A percentile compares a stretch with the other conserved stretches of the same genome.
Evolutionary conservation across 1,140 invertebrate genomes (phyloP).

Genomic region (Melanaphis sacchari): DNA sequence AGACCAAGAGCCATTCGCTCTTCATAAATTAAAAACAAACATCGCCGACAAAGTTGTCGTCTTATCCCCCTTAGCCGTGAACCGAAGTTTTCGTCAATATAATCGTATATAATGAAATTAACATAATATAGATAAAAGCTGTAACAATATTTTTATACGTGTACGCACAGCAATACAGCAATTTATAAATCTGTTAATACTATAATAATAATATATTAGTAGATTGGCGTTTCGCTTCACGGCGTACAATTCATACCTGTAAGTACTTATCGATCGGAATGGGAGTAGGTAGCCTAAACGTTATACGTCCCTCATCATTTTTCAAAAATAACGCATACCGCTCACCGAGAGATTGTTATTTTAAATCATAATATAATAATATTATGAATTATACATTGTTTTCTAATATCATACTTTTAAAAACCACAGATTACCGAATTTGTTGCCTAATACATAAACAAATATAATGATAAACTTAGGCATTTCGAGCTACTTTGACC

Average conservation of each 20-base stretch:
- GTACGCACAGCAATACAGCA: neutral
- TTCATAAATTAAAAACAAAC: constrained; percentile 42
- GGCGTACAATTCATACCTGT: neutral
- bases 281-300: neutral
- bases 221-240: neutral
- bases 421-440: neutral
- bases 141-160: neutral
- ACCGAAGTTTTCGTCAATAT: neutral
- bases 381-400: neutral
- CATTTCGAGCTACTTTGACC: neutral
- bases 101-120: neutral
- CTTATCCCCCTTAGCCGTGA: too few species aligned
- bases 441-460: neutral
- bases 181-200: neutral
- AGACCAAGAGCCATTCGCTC: neutral
- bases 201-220: neutral
- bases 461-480: neutral
- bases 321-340: neutral
- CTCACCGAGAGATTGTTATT: neutral
- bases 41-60: neutral
- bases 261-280: neutral
- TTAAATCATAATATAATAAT: neutral
- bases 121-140: neutral
- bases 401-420: neutral
- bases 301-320: neutral